Percentiles rank a stretch among this genome's conserved stretches.
Evolutionary conservation across 2,113 vertebrate genomes (phyloP).

Genomic region (Fregetta grallaria): DNA sequence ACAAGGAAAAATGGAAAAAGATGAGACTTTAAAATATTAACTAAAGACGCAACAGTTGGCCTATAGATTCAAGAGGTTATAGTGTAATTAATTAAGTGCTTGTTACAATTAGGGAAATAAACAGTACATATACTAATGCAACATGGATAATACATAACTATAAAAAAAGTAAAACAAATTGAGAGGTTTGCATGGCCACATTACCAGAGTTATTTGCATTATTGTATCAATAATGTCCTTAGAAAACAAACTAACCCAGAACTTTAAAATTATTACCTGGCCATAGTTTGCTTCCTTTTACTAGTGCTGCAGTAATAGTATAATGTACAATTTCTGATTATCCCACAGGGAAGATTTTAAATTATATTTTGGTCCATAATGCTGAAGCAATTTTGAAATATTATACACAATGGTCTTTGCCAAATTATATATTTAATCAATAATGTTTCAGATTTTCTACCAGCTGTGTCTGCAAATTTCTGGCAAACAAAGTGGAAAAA

Average conservation of each 20-base stretch:
- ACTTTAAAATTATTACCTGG: neutral
- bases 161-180: conserved; percentile 69
- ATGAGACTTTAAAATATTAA: conserved; percentile 87
- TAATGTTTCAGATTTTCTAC: neutral
- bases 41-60: conserved; percentile 86
- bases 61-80: conserved; percentile 79
- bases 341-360: neutral
- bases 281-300: neutral
- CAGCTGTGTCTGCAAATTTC: neutral
- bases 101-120: conserved; percentile 81
- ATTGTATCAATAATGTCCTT: neutral
- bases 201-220: conserved; percentile 46
- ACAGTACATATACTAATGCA: conserved; percentile 68
- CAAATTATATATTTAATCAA: neutral
- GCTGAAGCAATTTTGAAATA: neutral
- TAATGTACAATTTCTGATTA: neutral
- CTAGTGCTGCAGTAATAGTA: neutral
- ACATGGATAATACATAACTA: conserved; percentile 72
- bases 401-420: neutral
- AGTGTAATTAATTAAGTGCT: conserved; percentile 82
- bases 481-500: neutral
- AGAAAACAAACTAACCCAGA: neutral
- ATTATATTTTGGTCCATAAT: neutral
- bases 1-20: conserved; percentile 64
- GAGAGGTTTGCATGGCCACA: conserved; percentile 51